Conservation (phyloP, 2,888 invertebrate genomes). For the Antheraea assamensis region DNA sequence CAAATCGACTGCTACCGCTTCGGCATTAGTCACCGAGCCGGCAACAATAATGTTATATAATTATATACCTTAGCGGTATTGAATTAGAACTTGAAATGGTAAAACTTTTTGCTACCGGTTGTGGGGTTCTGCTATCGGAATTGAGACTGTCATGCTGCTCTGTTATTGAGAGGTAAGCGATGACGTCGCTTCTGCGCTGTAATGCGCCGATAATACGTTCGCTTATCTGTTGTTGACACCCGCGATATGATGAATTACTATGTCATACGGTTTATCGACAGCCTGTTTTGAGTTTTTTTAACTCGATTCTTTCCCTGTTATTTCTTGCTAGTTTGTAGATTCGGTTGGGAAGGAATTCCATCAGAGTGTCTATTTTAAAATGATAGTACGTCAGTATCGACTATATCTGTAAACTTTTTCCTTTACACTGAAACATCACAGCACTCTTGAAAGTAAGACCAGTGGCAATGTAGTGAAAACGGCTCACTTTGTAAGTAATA, state of each 20-base stretch:
- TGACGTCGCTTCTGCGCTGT: constrained; percentile 39
- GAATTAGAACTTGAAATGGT: neutral
- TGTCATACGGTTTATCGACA: constrained; percentile 16
- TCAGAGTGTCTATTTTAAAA: neutral
- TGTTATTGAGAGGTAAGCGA: constrained; percentile 33
- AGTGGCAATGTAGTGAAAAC: too few relatives aligned
- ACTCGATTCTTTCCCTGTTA: neutral
- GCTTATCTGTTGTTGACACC: constrained; percentile 32
- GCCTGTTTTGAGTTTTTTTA: constrained; percentile 3
- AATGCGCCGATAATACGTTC: constrained; percentile 37
- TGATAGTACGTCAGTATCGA: neutral
- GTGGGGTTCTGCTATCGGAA: constrained; percentile 29
- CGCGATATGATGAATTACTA: constrained; percentile 18
- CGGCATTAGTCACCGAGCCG: neutral
- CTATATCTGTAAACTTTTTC: neutral
- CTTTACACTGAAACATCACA: too few relatives aligned
- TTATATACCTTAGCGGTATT: neutral
- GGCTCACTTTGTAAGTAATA: too few relatives aligned
- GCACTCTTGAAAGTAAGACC: too few relatives aligned
- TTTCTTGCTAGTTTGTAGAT: neutral
- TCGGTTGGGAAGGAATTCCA: neutral
- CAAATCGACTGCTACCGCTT: neutral
- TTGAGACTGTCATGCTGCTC: constrained; percentile 31
- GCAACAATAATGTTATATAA: neutral
- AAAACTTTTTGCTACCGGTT: neutral